Percentiles rank a stretch among this genome's conserved stretches.
phyloP scores from a whole-genome alignment of 2,113 vertebrate species.

The Daubentonia madagascariensis region DNA sequence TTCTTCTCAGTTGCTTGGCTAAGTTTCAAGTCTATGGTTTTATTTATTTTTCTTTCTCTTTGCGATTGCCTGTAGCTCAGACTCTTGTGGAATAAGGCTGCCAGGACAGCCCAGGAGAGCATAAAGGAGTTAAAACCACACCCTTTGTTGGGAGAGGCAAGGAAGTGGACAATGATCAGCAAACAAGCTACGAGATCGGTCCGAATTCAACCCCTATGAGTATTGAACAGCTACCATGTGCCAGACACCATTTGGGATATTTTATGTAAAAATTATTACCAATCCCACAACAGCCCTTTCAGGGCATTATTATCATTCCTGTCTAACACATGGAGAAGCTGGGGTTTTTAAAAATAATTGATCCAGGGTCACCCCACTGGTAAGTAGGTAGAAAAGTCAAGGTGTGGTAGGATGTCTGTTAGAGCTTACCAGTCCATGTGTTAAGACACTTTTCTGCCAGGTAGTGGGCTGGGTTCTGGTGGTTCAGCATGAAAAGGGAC shows the following conservation, averaged over 20 bases:
- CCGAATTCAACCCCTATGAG: background rate
- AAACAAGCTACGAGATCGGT: constrained; percentile 85
- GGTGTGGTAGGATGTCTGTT: background rate
- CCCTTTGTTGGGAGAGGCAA: constrained; percentile 70
- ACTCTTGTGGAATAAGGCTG: constrained; percentile 81
- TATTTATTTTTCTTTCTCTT: constrained; percentile 54
- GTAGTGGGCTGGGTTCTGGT: background rate
- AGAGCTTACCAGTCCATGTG: rapidly evolving
- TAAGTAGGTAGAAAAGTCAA: background rate
- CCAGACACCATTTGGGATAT: background rate
- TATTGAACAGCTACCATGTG: background rate
- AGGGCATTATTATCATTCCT: background rate
- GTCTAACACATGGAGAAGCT: background rate
- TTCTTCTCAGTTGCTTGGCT: constrained; percentile 61
- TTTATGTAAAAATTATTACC: background rate
- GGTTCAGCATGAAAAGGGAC: background rate
- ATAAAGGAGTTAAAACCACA: constrained; percentile 81
- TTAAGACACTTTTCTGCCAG: background rate
- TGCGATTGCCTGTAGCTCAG: constrained; percentile 78
- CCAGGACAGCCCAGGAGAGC: constrained; percentile 82
- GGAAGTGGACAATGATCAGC: constrained; percentile 81
- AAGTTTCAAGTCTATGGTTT: constrained; percentile 48
- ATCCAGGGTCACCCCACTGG: background rate
- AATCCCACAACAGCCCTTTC: rapidly evolving
- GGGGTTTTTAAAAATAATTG: background rate